Evolutionary conservation across 2,797 vertebrate species (phyloP), one percentile per base, ranked within the genome.

Genomic region (Crenuchus spilurus): DNA sequence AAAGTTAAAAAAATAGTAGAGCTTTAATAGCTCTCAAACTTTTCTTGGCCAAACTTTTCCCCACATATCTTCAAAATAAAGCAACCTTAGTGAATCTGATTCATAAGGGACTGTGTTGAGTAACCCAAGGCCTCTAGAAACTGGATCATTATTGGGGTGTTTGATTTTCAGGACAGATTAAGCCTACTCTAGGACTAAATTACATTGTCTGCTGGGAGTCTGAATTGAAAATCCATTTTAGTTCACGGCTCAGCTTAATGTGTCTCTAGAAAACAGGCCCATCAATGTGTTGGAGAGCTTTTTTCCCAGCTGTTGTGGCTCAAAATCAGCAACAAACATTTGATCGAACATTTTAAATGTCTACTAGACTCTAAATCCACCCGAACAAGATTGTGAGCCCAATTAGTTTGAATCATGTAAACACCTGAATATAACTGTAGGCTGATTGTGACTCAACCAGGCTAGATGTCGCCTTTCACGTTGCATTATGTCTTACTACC

Each of bases 161-260:
- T 41, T 20, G 49, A 63, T 70, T 76, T 55, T 49, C 51, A 64
- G 60, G n/a, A 9, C 16, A 54, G 74, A 76, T 63, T 62, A 69
- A 69, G 42, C 37, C 49, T n/a, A 4, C 35, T 42, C 35, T n/a
- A 55, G 48, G 20, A 44, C 26, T 18, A 49, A 44, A 62, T 62
- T 46, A 46, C 48, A 44, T 60, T 14, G 48, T 7, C 48, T 39
- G 35, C 20, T 62, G 60, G 66, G 58, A 76, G 54, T 57, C 35
- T 46, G 46, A 14, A 64, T 61, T 63, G 46, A 54, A 75, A 68
- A 68, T 75, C 65, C 57, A 61, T 70, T 75, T 69, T 30, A 61
- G 37, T 46, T 70, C 74, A 55, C 18, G 66, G 37, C 48, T 76
- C 22, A 66, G 74, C 48, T 63, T 76, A 76, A 76, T 70, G 74